phyloP scores from a whole-genome alignment of 2,888 invertebrate genomes.

The Apotomis turbidana region DNA sequence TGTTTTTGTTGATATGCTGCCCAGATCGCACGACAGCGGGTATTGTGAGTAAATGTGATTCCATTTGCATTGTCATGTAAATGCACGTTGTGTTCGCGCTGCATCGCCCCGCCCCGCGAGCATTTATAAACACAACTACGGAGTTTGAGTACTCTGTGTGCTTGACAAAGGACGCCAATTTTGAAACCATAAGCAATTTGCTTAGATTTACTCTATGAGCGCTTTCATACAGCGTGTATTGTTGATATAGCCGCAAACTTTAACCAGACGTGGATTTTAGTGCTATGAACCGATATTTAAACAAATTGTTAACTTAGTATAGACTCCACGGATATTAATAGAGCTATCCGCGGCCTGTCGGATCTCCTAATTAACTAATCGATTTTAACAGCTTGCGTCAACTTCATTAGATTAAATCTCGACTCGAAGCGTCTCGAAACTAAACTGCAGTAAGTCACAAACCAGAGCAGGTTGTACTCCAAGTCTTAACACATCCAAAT shows the following conservation, averaged over 20 bases:
- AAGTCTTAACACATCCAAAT: background rate
- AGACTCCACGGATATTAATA: slow-evolving; percentile 56
- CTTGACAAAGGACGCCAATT: slow-evolving; percentile 1
- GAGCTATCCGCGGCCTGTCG: slow-evolving; percentile 49
- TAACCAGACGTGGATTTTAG: no score
- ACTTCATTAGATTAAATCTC: slow-evolving; percentile 49
- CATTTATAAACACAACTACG: slow-evolving; percentile 8
- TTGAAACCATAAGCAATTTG: background rate
- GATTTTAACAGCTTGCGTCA: slow-evolving; percentile 52
- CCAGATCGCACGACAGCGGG: slow-evolving; percentile 16
- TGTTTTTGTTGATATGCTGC: slow-evolving; percentile 29
- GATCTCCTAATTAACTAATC: slow-evolving; percentile 63
- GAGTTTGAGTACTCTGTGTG: background rate
- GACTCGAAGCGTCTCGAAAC: background rate
- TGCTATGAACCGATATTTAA: no score
- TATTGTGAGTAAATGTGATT: slow-evolving; percentile 36
- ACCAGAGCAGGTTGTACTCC: background rate
- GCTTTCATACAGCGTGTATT: no score
- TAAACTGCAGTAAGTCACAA: slow-evolving; percentile 10
- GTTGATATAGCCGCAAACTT: no score
- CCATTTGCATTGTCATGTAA: slow-evolving; percentile 36
- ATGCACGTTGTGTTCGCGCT: slow-evolving; percentile 22
- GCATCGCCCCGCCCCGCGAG: slow-evolving; percentile 18
- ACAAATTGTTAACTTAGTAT: background rate
- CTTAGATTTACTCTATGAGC: background rate